Percentiles rank a stretch among this genome's conserved stretches.
Conservation (phyloP, 2,113 vertebrate genomes). For the Myodes glareolus region DNA sequence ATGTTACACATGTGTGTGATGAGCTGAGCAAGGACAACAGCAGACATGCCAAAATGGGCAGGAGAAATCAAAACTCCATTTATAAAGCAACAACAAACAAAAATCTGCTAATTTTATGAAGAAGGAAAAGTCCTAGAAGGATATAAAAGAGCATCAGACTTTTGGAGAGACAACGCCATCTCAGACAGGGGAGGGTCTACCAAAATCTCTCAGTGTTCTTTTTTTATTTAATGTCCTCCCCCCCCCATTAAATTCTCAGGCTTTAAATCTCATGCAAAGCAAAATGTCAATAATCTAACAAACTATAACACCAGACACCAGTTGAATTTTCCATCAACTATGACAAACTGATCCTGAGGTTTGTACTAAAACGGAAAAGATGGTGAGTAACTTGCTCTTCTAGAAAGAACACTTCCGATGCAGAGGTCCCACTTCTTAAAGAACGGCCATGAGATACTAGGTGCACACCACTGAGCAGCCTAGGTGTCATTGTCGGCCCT, state of each 20-base stretch:
- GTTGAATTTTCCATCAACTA: not conserved
- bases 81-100: not conserved
- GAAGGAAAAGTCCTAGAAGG: not conserved
- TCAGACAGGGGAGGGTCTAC: not conserved
- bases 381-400: not conserved
- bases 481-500: fast-evolving
- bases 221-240: not conserved
- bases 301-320: slow-evolving; percentile 18
- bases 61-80: not conserved
- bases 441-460: too few relatives aligned
- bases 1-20: too few relatives aligned
- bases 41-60: not conserved
- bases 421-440: fast-evolving
- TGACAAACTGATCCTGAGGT: not conserved
- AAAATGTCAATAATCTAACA: slow-evolving; percentile 10
- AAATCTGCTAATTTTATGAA: not conserved
- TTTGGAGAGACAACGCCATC: not conserved
- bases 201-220: not conserved
- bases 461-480: fast-evolving
- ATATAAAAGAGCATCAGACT: not conserved
- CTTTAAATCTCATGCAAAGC: not conserved
- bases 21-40: not conserved
- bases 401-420: not conserved
- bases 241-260: not conserved
- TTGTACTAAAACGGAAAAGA: not conserved